These are phyloP conservation scores for Mus minutoides DNA, from an alignment of 2,797 vertebrate genomes.

Conservation along the genomic window DNA sequence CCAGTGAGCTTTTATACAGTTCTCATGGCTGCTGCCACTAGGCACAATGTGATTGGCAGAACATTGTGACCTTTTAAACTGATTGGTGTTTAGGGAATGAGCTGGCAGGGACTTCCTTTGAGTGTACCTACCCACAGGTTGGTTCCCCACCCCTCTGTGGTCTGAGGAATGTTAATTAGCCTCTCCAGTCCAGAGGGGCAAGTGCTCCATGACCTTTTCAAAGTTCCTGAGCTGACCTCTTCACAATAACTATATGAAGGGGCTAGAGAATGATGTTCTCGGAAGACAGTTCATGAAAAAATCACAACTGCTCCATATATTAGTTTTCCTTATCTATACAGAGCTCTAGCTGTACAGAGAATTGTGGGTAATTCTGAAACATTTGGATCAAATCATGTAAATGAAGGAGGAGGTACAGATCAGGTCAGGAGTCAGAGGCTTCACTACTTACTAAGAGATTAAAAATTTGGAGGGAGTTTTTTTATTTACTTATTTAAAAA, in stretches of 20 bases:
- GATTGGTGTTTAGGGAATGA: too few species aligned
- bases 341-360: neutral
- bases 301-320: neutral
- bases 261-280: neutral
- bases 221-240: too few species aligned
- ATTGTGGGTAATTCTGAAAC: neutral
- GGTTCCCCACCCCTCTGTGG: too few species aligned
- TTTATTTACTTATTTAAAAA: neutral
- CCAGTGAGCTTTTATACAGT: too few species aligned
- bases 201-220: too few species aligned
- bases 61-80: too few species aligned
- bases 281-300: neutral
- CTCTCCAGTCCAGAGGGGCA: too few species aligned
- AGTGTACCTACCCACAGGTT: too few species aligned
- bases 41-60: too few species aligned
- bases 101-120: too few species aligned
- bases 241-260: neutral
- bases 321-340: neutral
- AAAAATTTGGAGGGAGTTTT: neutral
- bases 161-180: too few species aligned
- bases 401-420: neutral
- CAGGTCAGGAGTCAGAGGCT: neutral
- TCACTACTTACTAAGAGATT: neutral
- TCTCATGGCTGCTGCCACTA: too few species aligned
- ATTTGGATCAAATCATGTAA: neutral